Evolutionary conservation across 1,140 invertebrate species (phyloP), one percentile per base, ranked within the genome.

Genomic region (Parapsyche elsis): DNA sequence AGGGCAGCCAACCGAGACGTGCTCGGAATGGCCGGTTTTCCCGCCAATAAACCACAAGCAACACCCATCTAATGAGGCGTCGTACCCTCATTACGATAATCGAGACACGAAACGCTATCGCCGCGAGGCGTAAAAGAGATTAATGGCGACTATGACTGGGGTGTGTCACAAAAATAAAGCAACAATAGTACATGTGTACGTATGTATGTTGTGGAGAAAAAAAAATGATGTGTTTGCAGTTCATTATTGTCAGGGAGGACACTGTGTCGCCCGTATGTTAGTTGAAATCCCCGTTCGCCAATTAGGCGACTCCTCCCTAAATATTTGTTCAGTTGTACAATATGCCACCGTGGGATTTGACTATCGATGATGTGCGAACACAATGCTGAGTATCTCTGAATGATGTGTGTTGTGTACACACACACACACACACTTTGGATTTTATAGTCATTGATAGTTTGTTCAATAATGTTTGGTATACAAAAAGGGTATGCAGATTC

Each of bases 241-340:
- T 38, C 30, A 38, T 38, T 38, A 38, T 38, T 38, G 30, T 4
- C 30, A 38, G 30, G 30, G 30, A 38, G 1, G 30, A 38, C 30
- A 38, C 30, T 38, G 1, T 38, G 30, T 38, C 30, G 30, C 30
- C 30, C 30, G 30, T 38, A 38, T 38, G 30, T 7, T 38, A 16
- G 2, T 53, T 5, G 23, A 30, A 67, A 67, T 67, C 64, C 64
- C 64, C 23, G 21, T 23, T 67, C 24, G 64, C 64, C 64, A 67
- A 67, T 67, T 23, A 67, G 24, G 16, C 49, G 49, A 53, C 16
- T 30, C 7, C 64, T 67, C 64, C 64, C 64, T n/a, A 67, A 67
- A 67, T 67, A 67, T 67, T 67, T 67, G 64, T 67, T 67, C 64
- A 30, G 64, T 67, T 67, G 64, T 9, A 67, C 64, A 67, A 67